phyloP scores from a whole-genome alignment of 2,113 vertebrate genomes.

The Entelurus aequoreus region DNA sequence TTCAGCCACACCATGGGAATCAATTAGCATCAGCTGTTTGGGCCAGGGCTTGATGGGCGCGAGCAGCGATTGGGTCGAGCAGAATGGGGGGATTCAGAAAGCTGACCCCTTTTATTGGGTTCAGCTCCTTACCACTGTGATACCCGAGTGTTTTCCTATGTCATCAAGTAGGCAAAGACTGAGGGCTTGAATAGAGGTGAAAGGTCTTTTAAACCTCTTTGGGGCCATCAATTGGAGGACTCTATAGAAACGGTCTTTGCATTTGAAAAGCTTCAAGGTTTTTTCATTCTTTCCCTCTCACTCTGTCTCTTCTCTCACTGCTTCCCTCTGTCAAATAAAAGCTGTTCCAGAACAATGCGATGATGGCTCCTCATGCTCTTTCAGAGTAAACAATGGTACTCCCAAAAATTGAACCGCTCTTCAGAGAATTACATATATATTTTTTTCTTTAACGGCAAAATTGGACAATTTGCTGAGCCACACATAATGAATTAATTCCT shows the following conservation, averaged over 20 bases:
- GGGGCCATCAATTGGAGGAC: constrained; percentile 85
- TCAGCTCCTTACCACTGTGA: constrained; percentile 85
- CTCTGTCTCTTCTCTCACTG: constrained; percentile 63
- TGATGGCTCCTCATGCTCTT: constrained; percentile 81
- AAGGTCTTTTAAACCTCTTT: constrained; percentile 88
- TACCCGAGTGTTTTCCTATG: constrained; percentile 81
- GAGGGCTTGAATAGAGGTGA: constrained; percentile 82
- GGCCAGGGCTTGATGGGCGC: constrained; percentile 75
- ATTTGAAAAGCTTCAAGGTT: constrained; percentile 89
- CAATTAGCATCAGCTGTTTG: constrained; percentile 79
- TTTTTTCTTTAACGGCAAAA: constrained; percentile 71
- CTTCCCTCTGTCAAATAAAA: constrained; percentile 79
- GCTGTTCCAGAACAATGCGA: constrained; percentile 80
- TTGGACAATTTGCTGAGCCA: constrained; percentile 71
- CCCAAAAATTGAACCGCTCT: constrained; percentile 77
- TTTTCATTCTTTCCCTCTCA: constrained; percentile 59
- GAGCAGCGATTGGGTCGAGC: constrained; percentile 73
- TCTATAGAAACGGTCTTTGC: constrained; percentile 81
- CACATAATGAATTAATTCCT: constrained; percentile 58
- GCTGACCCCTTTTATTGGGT: constrained; percentile 91
- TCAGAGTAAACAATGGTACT: constrained; percentile 83
- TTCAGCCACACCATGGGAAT: constrained; percentile 79
- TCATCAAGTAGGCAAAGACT: constrained; percentile 83
- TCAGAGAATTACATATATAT: constrained; percentile 80
- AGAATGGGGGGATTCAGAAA: constrained; percentile 79